phyloP scores from a whole-genome alignment of 2,888 invertebrate genomes.

The Keiferia lycopersicella region DNA sequence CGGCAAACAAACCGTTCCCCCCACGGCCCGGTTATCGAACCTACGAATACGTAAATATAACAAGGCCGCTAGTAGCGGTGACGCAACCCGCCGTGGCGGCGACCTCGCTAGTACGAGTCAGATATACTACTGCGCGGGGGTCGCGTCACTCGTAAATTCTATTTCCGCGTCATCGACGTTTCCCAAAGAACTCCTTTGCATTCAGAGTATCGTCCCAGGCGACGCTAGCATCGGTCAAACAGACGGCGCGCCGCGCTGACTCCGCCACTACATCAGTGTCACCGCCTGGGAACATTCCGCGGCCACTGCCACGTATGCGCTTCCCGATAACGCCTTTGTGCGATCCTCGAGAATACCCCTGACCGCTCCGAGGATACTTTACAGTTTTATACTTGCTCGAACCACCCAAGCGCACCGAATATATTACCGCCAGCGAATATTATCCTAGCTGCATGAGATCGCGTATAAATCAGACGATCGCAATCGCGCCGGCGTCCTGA shows the following conservation, averaged over 20 bases:
- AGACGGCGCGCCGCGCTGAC: conserved; percentile 56
- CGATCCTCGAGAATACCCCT: conserved; percentile 48
- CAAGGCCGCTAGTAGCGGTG: conserved; percentile 63
- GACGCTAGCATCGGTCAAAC: conserved; percentile 44
- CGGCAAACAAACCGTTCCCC: conserved; percentile 58
- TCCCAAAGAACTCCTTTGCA: conserved; percentile 51
- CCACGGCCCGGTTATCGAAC: conserved; percentile 68
- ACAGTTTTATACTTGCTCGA: conserved; percentile 51
- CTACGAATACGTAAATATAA: conserved; percentile 52
- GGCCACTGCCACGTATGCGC: conserved; percentile 51
- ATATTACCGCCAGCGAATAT: conserved; percentile 58
- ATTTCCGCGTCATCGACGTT: conserved; percentile 67
- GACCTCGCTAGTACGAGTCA: conserved; percentile 62
- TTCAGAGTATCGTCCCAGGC: conserved; percentile 43
- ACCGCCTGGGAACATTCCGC: conserved; percentile 48
- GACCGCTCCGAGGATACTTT: conserved; percentile 57
- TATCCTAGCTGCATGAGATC: conserved; percentile 49
- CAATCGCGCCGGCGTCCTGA: conserved; percentile 47
- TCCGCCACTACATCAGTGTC: conserved; percentile 51
- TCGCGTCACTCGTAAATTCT: conserved; percentile 63
- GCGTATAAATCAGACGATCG: conserved; percentile 57
- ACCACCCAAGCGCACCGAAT: conserved; percentile 60
- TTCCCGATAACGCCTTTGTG: conserved; percentile 56
- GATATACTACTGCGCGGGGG: conserved; percentile 44
- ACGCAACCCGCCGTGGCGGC: conserved; percentile 58